These are phyloP conservation scores for Acanthococcus lagerstroemiae DNA, from an alignment of 2,888 invertebrate genomes.

Conservation along the genomic window DNA sequence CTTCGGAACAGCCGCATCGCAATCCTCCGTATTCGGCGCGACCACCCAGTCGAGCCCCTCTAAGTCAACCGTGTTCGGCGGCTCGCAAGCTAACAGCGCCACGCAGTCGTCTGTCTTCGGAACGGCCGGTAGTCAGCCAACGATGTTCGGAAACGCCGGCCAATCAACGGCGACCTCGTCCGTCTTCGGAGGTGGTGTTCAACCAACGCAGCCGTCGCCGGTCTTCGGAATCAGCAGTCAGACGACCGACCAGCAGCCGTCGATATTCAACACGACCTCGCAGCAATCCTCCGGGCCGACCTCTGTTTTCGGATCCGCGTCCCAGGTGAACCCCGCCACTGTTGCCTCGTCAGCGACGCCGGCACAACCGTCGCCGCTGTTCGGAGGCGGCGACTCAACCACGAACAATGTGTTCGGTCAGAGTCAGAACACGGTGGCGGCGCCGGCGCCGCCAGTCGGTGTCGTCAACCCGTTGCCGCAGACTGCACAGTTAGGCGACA, in stretches of 20 bases:
- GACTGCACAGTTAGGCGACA: background rate
- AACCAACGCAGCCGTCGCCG: background rate
- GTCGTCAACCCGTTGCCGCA: background rate
- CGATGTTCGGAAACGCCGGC: too few species aligned
- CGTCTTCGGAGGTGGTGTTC: background rate
- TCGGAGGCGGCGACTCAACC: background rate
- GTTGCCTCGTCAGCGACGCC: slow-evolving; percentile 5
- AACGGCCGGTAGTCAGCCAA: background rate
- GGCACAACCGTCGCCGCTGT: slow-evolving; percentile 8
- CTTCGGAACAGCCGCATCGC: background rate
- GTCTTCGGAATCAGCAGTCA: background rate
- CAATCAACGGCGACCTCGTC: background rate
- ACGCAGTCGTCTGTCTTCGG: too few species aligned
- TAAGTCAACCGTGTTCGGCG: background rate
- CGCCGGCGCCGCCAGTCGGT: background rate
- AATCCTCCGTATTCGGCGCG: background rate
- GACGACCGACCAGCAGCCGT: background rate
- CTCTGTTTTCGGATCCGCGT: background rate
- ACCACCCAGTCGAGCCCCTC: background rate
- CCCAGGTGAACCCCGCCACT: background rate
- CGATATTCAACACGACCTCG: too few species aligned
- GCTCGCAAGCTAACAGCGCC: background rate
- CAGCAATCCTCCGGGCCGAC: too few species aligned
- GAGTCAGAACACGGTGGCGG: too few species aligned
- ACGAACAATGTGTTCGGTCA: slow-evolving; percentile 2